These are phyloP conservation scores for Malurus splendens DNA, from an alignment of 2,797 vertebrate genomes.

Conservation along the genomic window DNA sequence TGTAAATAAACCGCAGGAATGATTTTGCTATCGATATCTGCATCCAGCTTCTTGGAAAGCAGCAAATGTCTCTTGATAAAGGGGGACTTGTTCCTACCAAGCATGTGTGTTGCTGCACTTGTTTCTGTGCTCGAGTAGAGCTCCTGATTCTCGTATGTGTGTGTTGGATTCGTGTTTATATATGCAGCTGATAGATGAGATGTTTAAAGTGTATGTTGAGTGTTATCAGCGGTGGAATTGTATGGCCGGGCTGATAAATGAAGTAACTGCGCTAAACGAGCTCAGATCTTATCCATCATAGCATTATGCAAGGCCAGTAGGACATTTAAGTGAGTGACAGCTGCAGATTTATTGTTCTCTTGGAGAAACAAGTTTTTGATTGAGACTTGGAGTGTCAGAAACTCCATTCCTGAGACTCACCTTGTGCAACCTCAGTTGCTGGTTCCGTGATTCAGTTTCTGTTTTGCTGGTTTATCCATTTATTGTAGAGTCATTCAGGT, in stretches of 20 bases:
- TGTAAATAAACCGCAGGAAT: background rate
- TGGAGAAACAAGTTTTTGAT: background rate
- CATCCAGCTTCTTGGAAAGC: background rate
- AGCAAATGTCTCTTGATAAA: background rate
- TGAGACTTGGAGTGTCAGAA: background rate
- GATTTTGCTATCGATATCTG: background rate
- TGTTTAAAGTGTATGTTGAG: background rate
- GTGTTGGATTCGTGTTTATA: background rate
- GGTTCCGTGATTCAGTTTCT: background rate
- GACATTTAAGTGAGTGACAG: background rate
- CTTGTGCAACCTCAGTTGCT: rapidly evolving
- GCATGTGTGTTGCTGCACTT: background rate
- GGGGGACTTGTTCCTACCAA: rapidly evolving
- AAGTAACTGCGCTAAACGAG: background rate
- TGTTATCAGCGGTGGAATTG: background rate
- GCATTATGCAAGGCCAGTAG: rapidly evolving
- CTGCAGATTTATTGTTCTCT: background rate
- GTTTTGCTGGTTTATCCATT: background rate
- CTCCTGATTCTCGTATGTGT: background rate
- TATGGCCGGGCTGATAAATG: background rate
- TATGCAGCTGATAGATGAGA: background rate
- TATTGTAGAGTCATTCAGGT: background rate
- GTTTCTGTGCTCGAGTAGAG: background rate
- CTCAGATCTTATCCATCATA: background rate
- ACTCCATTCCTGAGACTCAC: rapidly evolving